Conservation (phyloP, 2,888 invertebrate genomes). For the Agrotis puta region DNA sequence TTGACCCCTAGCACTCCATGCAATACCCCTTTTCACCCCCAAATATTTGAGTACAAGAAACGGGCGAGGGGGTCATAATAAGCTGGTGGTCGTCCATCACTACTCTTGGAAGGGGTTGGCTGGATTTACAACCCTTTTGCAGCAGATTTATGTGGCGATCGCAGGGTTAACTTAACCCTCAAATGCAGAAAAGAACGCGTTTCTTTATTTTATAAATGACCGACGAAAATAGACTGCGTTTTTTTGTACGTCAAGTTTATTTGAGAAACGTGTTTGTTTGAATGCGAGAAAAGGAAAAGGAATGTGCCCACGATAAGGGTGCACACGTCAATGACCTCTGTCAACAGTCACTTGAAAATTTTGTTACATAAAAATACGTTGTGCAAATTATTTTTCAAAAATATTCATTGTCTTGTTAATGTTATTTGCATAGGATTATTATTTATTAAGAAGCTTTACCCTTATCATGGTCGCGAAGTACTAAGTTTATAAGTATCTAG, state of each 20-base stretch:
- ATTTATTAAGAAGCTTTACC: no score
- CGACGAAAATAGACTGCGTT: slow-evolving; percentile 79
- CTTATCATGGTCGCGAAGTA: no score
- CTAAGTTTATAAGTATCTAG: no score
- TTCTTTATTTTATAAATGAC: slow-evolving; percentile 89
- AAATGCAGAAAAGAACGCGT: slow-evolving; percentile 87
- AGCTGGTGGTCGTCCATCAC: slow-evolving; percentile 80
- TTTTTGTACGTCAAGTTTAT: slow-evolving; percentile 49
- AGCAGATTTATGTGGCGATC: slow-evolving; percentile 86
- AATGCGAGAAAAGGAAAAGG: not conserved
- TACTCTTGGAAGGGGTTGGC: slow-evolving; percentile 79
- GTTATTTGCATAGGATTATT: no score
- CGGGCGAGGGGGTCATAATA: slow-evolving; percentile 66
- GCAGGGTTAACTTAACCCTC: slow-evolving; percentile 82
- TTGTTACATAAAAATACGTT: no score
- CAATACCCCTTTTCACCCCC: slow-evolving; percentile 27
- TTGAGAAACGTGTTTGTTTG: slow-evolving; percentile 10
- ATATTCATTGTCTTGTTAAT: no score
- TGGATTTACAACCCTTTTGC: slow-evolving; percentile 89
- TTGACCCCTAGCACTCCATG: slow-evolving; percentile 68
- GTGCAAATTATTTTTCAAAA: no score
- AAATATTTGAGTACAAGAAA: slow-evolving; percentile 31
- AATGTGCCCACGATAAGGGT: no score
- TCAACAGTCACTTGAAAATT: no score
- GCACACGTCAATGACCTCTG: no score